These are phyloP conservation scores for Bombus impatiens DNA, from an alignment of 1,140 invertebrate species.

Conservation along the genomic window DNA sequence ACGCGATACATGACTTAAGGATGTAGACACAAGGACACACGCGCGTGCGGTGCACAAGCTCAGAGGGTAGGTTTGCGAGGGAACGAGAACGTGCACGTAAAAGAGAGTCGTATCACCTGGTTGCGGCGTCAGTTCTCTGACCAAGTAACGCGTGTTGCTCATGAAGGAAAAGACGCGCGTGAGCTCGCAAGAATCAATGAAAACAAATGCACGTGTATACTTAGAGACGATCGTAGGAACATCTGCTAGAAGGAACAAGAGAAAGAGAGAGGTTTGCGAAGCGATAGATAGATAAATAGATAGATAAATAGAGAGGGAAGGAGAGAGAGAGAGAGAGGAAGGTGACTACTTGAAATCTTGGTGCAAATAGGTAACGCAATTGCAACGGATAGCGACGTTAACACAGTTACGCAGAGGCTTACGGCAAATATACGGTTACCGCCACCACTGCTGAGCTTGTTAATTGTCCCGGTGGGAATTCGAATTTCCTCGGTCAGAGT, in stretches of 20 bases:
- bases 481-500: slow-evolving; percentile 47
- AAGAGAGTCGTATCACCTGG: slow-evolving; percentile 4
- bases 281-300: not conserved
- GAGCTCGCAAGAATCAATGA: too few relatives aligned
- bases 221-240: not conserved
- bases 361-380: slow-evolving; percentile 32
- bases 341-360: not conserved
- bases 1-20: slow-evolving; percentile 54
- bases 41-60: slow-evolving; percentile 19
- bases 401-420: slow-evolving; percentile 38
- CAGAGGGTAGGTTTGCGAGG: not conserved
- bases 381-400: slow-evolving; percentile 3
- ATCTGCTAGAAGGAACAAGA: not conserved
- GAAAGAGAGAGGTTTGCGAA: not conserved
- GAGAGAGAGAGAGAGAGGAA: not conserved
- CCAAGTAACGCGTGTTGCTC: not conserved
- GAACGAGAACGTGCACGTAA: too few relatives aligned
- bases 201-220: too few relatives aligned
- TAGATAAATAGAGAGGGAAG: too few relatives aligned
- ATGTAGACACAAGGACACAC: slow-evolving; percentile 34
- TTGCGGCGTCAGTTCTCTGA: not conserved
- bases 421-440: slow-evolving; percentile 55
- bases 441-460: slow-evolving; percentile 29
- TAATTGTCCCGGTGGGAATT: slow-evolving; percentile 58
- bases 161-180: too few relatives aligned